These are phyloP conservation scores for Cinclus mexicanus DNA, from an alignment of 2,113 vertebrate genomes.

Conservation along the genomic window DNA sequence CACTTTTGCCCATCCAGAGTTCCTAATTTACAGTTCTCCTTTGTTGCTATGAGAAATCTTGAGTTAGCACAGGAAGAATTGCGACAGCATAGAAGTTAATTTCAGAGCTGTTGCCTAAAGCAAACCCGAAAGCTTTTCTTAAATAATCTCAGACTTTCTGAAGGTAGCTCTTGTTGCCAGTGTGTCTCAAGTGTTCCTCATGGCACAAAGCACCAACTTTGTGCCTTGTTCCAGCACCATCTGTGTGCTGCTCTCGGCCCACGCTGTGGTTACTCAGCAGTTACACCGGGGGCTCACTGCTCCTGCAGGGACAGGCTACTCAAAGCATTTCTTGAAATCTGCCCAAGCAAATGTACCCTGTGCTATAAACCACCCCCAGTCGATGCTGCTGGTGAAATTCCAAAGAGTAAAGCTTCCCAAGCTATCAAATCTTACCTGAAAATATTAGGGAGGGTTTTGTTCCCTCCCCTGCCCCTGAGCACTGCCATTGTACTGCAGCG, in stretches of 20 bases:
- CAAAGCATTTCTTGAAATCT: background rate
- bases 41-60: background rate
- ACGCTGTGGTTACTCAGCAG: background rate
- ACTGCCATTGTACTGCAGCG: rapidly evolving
- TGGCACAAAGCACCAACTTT: background rate
- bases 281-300: background rate
- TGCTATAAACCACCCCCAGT: rapidly evolving
- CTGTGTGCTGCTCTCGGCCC: background rate
- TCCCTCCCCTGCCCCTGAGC: background rate
- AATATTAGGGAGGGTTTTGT: background rate
- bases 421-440: background rate
- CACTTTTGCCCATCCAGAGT: background rate
- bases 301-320: background rate
- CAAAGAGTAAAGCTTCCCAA: background rate
- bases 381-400: background rate
- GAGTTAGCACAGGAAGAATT: background rate
- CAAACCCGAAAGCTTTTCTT: background rate
- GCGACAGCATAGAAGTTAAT: background rate
- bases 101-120: background rate
- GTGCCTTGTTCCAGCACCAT: rapidly evolving
- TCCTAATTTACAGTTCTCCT: background rate
- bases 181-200: background rate
- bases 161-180: background rate
- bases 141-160: background rate
- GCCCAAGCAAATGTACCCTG: background rate